Evolutionary conservation across 2,113 vertebrate species (phyloP).

Genomic region (Saccopteryx bilineata): DNA sequence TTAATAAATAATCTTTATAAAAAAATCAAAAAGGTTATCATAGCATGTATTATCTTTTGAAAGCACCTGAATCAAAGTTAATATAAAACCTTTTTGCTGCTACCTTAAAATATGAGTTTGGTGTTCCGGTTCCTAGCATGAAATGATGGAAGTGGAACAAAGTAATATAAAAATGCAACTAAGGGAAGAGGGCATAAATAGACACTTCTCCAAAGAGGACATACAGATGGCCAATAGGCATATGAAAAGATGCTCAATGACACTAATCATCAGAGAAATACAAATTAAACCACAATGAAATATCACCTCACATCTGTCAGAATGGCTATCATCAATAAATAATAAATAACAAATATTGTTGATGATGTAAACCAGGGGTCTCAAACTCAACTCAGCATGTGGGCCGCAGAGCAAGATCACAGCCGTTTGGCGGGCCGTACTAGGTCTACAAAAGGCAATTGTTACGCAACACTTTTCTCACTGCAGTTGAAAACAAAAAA

Average conservation of each 20-base stretch:
- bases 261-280: not conserved
- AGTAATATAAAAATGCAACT: not conserved
- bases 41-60: not conserved
- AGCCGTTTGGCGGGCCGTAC: no score
- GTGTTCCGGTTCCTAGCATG: not conserved
- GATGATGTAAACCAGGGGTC: not conserved
- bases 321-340: not conserved
- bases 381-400: no score
- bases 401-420: no score
- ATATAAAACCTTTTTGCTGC: not conserved
- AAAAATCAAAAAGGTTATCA: not conserved
- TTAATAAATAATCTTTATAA: not conserved
- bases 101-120: not conserved
- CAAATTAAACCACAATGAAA: not conserved
- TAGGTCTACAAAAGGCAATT: no score
- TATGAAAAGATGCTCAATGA: not conserved
- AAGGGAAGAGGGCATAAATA: not conserved
- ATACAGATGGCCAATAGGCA: not conserved
- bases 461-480: no score
- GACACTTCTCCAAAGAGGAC: not conserved
- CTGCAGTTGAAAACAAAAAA: no score
- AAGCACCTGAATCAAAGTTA: not conserved
- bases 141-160: not conserved
- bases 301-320: not conserved
- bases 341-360: not conserved